phyloP scores from a whole-genome alignment of 2,888 invertebrate species.

The Himalopsyche tibetana region DNA sequence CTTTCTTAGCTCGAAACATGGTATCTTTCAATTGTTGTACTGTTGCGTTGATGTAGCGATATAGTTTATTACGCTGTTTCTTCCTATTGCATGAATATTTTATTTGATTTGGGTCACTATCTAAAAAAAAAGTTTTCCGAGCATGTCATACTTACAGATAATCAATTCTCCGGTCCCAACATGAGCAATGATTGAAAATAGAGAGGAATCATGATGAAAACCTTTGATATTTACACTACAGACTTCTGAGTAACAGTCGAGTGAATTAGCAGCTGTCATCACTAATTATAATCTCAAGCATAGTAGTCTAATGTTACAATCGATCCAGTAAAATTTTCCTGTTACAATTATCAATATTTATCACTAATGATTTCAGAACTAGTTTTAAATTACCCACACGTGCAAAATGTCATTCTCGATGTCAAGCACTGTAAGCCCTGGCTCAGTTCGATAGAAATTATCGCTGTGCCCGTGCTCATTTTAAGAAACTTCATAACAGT shows the following conservation, averaged over 20 bases:
- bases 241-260: background rate
- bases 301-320: background rate
- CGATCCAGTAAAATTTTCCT: background rate
- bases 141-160: background rate
- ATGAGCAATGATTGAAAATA: slow-evolving; percentile 9
- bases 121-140: background rate
- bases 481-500: no score
- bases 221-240: background rate
- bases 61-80: background rate
- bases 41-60: no score
- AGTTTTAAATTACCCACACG: no score
- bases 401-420: no score
- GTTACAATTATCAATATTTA: background rate
- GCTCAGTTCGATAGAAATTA: no score
- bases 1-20: no score
- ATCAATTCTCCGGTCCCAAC: background rate
- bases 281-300: background rate
- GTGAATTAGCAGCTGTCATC: background rate
- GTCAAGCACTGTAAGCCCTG: no score
- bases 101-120: background rate
- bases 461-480: no score
- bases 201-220: background rate
- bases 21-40: no score
- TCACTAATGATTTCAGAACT: no score
- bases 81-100: slow-evolving; percentile 16